Evolutionary conservation across 2,113 vertebrate species (phyloP).

Genomic region (Alexandromys fortis): DNA sequence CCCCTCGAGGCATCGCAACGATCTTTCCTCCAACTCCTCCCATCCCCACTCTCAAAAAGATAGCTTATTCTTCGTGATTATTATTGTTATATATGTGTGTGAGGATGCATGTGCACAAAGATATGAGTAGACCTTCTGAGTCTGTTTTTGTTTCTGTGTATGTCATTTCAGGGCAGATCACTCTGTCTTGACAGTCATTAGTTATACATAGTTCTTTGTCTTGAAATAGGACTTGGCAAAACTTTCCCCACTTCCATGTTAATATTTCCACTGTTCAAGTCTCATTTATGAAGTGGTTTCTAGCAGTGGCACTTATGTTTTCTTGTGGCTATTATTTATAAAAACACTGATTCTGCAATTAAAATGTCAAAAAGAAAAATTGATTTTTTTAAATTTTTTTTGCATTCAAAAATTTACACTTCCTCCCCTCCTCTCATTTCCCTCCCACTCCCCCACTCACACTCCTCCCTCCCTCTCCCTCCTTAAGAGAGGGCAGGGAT

Average conservation of each 20-base stretch:
- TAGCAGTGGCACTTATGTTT: not conserved
- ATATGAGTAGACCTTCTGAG: not conserved
- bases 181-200: not conserved
- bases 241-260: not conserved
- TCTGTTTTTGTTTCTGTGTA: not conserved
- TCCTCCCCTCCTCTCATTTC: too few species aligned
- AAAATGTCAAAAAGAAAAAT: not conserved
- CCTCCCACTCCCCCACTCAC: too few species aligned
- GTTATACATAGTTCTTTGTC: not conserved
- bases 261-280: not conserved
- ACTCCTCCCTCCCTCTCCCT: too few species aligned
- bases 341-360: not conserved
- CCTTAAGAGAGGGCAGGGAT: too few species aligned
- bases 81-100: not conserved
- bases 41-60: not conserved
- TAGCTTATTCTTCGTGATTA: not conserved
- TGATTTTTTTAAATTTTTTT: too few species aligned
- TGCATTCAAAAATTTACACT: too few species aligned
- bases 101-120: not conserved
- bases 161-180: not conserved
- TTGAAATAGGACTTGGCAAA: too few species aligned
- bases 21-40: not conserved
- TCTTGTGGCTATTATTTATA: not conserved
- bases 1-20: not conserved
- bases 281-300: not conserved